These are phyloP conservation scores for Hystrix brachyura DNA, from an alignment of 2,113 vertebrate genomes.

Conservation along the genomic window DNA sequence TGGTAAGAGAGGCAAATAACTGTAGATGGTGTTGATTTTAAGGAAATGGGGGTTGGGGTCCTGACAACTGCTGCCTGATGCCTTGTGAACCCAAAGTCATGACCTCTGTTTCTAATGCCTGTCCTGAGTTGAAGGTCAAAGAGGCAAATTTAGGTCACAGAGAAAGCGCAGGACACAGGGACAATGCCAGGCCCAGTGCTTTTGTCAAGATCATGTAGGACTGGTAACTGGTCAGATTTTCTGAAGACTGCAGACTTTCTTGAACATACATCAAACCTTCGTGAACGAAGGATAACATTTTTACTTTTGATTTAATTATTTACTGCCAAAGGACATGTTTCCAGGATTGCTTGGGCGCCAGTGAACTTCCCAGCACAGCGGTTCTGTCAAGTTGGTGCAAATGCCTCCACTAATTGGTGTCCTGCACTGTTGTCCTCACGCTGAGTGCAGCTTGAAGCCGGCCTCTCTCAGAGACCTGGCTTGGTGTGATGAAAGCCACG, in stretches of 20 bases:
- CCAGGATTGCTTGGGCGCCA: not conserved
- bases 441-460: conserved; percentile 68
- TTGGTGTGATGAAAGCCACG: conserved; percentile 52
- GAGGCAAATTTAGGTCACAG: not conserved
- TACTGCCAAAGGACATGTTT: conserved; percentile 62
- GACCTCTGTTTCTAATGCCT: not conserved
- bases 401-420: conserved; percentile 82
- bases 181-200: not conserved
- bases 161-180: not conserved
- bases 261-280: conserved; percentile 21
- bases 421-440: conserved; percentile 73
- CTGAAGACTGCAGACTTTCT: conserved; percentile 54
- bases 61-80: not conserved
- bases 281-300: conserved; percentile 52
- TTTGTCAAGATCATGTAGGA: not conserved
- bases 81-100: not conserved
- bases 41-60: not conserved
- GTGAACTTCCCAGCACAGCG: conserved; percentile 69
- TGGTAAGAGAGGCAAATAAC: not conserved
- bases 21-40: not conserved
- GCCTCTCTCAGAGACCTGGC: conserved; percentile 49
- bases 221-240: conserved; percentile 13
- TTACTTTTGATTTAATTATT: conserved; percentile 77
- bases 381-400: conserved; percentile 73
- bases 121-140: not conserved